Conservation (phyloP, 2,888 invertebrate genomes). For the Archips crataeganus region DNA sequence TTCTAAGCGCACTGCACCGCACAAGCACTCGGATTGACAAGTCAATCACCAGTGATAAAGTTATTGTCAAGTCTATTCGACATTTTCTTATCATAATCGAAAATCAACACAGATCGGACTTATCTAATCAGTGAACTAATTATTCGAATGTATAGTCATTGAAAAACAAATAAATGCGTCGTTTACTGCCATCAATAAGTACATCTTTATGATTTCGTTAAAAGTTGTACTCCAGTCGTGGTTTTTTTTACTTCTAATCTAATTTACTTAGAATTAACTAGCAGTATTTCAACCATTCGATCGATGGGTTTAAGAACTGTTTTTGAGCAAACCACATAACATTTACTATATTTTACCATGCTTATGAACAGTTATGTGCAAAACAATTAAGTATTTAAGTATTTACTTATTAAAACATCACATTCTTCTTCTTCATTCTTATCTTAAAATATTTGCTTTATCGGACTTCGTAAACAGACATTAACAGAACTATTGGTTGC, state of each 20-base stretch:
- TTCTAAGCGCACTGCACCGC: slow-evolving; percentile 25
- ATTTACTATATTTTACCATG: too few relatives aligned
- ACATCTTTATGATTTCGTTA: slow-evolving; percentile 7
- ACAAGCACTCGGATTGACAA: slow-evolving; percentile 33
- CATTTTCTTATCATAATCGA: slow-evolving; percentile 37
- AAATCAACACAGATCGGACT: slow-evolving; percentile 38
- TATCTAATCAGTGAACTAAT: slow-evolving; percentile 38
- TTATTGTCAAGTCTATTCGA: slow-evolving; percentile 26
- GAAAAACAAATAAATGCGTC: slow-evolving; percentile 11
- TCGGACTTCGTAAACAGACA: background rate
- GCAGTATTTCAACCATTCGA: background rate
- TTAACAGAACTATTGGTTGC: background rate
- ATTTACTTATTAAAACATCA: too few relatives aligned
- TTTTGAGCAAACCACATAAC: too few relatives aligned
- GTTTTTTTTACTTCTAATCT: background rate
- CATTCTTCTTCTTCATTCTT: too few relatives aligned
- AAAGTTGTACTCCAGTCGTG: background rate
- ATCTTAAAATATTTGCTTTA: too few relatives aligned
- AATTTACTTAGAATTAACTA: too few relatives aligned
- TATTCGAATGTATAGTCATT: slow-evolving; percentile 23
- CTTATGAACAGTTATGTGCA: too few relatives aligned
- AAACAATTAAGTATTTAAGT: too few relatives aligned
- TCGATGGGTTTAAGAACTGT: too few relatives aligned
- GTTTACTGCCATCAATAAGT: slow-evolving; percentile 7
- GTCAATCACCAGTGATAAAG: slow-evolving; percentile 37